Base-by-base conservation (phyloP, 2,797 vertebrate species). In the Lepus townsendii region DNA sequence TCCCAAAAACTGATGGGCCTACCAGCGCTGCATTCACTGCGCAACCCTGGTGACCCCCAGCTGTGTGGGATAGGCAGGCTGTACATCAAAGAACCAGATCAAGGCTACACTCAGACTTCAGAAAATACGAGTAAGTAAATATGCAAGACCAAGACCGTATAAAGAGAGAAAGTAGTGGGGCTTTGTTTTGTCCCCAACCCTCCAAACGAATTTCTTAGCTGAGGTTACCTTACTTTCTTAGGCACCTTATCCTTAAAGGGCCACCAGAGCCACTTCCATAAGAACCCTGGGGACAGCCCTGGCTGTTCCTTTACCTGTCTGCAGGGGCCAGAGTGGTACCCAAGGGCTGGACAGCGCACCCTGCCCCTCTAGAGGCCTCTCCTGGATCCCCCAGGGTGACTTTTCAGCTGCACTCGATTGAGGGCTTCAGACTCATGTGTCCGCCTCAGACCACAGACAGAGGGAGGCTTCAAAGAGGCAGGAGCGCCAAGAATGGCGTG, bases 51-150 rank as follows among this genome's bases (percentile, higher is more conserved):
- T 83, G 92, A 95, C 73, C 62, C 50, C 89, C 85, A 92, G 32
- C 75, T 75, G 32, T 42, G 75, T 80, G 66, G 79, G 69, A 86
- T 22, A 52, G 6, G 47, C 26, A 79, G 22, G n/a, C 66, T 32
- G 6, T 27, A 35, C 80, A 83, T 93, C 80, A 85, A 75, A 95
- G 83, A 82, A 75, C 57, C 5, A 24, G 32, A 27, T 79, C 73
- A 27, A 50, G 0, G 7, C 65, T 63, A 69, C 88, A 90, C 82
- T 77, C 93, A 94, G 88, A 94, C 86, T 84, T 94, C 77, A 83
- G 83, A 87, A 96, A 96, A 71, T 30, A 82, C 72, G 82, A 94
- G 92, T 85, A 90, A 93, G 71, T 77, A 91, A 80, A 71, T 4
- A 50, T 69, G 30, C 42, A 47, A 47, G 54, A 57, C 54, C 65